phyloP scores from a whole-genome alignment of 2,113 vertebrate genomes.

The Pelmatolapia mariae region DNA sequence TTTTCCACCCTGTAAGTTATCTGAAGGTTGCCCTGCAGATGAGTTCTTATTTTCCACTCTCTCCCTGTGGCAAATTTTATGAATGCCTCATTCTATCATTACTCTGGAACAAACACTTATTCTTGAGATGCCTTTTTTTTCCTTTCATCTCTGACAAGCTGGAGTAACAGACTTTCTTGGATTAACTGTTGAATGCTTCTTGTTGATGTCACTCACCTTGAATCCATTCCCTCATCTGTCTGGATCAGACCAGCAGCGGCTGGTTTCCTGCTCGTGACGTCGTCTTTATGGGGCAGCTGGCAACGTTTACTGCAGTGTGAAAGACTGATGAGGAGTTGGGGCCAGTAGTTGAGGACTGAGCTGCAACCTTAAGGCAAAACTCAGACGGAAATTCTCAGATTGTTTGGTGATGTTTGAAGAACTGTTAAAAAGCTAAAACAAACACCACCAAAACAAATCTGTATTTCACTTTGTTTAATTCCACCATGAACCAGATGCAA shows the following conservation, averaged over 20 bases:
- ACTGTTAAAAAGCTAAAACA: not conserved
- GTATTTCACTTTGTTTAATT: not conserved
- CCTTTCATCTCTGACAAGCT: not conserved
- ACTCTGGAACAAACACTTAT: not conserved
- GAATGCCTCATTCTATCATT: not conserved
- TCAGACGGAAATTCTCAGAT: not conserved
- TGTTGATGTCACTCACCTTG: slow-evolving; percentile 27
- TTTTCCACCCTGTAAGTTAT: not conserved
- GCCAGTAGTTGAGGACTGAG: not conserved
- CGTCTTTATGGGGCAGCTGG: slow-evolving; percentile 44
- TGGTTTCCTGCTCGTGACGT: not conserved
- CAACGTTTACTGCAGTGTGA: slow-evolving; percentile 13
- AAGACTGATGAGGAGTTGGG: not conserved
- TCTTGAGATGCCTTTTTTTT: not conserved
- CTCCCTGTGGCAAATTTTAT: not conserved
- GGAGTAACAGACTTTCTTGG: not conserved
- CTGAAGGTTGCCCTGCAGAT: not conserved
- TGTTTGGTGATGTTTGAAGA: not conserved
- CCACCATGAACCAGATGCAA: not conserved
- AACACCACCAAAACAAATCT: not conserved
- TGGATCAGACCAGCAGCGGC: not conserved
- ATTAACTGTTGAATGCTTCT: not conserved
- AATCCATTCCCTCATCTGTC: slow-evolving; percentile 36
- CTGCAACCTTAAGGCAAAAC: not conserved
- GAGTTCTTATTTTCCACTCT: not conserved